A percentile compares a stretch with the other conserved stretches of the same genome.
Conservation (phyloP, 1,140 invertebrate genomes). For the Sycophila sp. region DNA sequence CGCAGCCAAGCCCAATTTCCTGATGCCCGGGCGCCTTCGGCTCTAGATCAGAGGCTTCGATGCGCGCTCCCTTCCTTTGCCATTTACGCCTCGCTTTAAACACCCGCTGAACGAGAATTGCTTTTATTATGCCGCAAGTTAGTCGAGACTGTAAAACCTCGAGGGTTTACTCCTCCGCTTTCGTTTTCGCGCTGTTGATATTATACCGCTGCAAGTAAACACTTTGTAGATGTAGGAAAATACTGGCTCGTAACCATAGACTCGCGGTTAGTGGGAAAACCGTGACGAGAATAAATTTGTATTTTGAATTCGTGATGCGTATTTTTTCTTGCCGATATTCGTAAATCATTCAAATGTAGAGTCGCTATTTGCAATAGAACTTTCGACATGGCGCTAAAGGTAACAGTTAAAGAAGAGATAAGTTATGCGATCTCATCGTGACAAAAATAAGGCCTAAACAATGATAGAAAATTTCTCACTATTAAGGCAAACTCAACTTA, state of each 20-base stretch:
- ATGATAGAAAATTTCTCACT: not conserved
- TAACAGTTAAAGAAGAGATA: not conserved
- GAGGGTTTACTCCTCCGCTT: constrained; percentile 12
- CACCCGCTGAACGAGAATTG: not conserved
- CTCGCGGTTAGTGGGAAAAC: not conserved
- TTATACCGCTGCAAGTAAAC: not conserved
- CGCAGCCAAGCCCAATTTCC: constrained; percentile 59
- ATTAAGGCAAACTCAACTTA: too few relatives aligned
- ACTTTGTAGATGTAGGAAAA: too few relatives aligned
- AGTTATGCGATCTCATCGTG: not conserved
- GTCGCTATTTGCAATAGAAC: too few relatives aligned
- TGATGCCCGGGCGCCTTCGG: constrained; percentile 55
- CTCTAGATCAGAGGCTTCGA: constrained; percentile 44
- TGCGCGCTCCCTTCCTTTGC: not conserved
- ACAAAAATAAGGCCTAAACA: too few relatives aligned
- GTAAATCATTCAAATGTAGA: not conserved
- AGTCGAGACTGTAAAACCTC: not conserved
- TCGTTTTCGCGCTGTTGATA: not conserved
- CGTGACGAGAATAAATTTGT: not conserved
- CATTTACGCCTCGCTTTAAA: constrained; percentile 18
- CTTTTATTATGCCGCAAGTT: not conserved
- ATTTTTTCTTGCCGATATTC: constrained; percentile 7
- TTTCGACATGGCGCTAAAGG: not conserved
- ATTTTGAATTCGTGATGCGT: not conserved
- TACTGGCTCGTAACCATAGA: not conserved